Evolutionary conservation across 2,797 vertebrate genomes (phyloP).

Genomic region (Eulemur albifrons): DNA sequence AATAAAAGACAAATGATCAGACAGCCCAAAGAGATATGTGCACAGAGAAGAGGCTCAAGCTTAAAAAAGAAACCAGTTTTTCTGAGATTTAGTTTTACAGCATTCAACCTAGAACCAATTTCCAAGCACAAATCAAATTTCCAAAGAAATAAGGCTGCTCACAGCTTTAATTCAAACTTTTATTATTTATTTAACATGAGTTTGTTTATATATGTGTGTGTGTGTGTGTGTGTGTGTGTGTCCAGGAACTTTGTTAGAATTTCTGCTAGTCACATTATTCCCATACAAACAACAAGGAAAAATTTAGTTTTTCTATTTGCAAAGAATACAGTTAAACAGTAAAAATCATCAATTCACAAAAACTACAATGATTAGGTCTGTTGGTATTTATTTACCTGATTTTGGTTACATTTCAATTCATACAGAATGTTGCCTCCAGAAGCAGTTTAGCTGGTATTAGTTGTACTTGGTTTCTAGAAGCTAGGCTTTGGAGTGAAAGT

Average conservation of each 20-base stretch:
- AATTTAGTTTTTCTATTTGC: neutral
- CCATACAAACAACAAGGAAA: neutral
- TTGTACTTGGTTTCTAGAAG: neutral
- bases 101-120: neutral
- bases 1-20: constrained; percentile 7
- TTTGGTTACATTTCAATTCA: constrained; percentile 9
- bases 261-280: neutral
- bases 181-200: neutral
- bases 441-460: neutral
- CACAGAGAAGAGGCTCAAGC: neutral
- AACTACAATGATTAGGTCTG: neutral
- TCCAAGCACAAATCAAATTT: neutral
- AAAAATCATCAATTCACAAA: neutral
- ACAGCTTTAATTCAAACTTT: neutral
- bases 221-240: neutral
- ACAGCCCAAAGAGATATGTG: neutral
- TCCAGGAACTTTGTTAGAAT: neutral
- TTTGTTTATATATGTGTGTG: neutral
- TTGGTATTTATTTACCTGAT: neutral
- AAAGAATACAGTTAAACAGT: neutral
- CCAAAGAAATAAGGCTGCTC: neutral
- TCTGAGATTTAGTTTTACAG: neutral
- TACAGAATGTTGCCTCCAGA: neutral
- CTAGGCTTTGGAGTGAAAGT: neutral
- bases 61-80: neutral